Evolutionary conservation across 2,113 vertebrate species (phyloP), one percentile per base, ranked within the genome.

Genomic region (Catagonus wagneri): DNA sequence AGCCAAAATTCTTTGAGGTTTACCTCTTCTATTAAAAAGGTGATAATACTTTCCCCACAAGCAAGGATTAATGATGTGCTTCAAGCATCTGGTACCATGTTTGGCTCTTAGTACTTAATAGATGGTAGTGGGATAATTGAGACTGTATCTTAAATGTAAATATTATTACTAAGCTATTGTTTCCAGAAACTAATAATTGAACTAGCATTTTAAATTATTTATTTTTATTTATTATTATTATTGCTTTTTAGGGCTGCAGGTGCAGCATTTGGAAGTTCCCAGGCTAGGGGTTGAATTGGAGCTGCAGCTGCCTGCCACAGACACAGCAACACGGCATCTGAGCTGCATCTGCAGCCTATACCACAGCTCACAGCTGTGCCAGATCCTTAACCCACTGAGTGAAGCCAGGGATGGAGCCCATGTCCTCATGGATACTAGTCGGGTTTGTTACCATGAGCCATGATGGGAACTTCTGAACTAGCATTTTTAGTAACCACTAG

Each of bases 151-250:
- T 54, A 90, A 25, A 58, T 93, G 8, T 56, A 76, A 65, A 65
- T 86, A 56, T 58, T 58, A 36, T 74, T 71, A 71, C 23, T 61
- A 36, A 81, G 15, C 61, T 78, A 81, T 54, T 93, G 7, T 74
- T 83, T 94, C 52, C 32, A 89, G 71, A 87, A 84, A 65, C n/a
- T 83, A 50, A 54, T 88, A 79, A 79, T 76, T 93, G 36, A 80
- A n/a, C 27, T 32, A 34, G 7, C 22, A 44, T 76, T 89, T 8
- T 44, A 44, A 44, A 44, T 44, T 44, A 44, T 44, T 44, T 44
- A 44, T 44, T 44, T 44, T 44, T 44, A 44, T 44, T 44, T 44
- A 44, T 44, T 44, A 44, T 44, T 44, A 44, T 44, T 44, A 44
- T 44, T 44, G 44, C 44, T 44, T 44, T 44, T 44, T 44, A 44